Conservation (phyloP, 2,113 vertebrate genomes). For the Poeciliopsis occidentalis region DNA sequence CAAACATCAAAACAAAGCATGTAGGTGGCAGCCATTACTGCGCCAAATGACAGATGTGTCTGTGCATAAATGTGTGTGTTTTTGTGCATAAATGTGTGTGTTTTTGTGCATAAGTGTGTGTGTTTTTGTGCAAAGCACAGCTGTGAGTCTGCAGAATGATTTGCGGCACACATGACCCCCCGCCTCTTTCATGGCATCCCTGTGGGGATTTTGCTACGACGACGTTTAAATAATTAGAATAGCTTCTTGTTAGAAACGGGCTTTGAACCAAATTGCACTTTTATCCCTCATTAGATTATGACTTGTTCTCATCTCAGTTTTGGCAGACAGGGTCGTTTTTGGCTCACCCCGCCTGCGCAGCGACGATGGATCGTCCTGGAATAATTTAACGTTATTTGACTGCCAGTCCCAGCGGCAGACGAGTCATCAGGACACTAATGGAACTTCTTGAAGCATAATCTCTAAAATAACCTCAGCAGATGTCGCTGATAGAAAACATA, state of each 20-base stretch:
- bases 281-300: conserved; percentile 45
- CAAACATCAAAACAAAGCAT: conserved; percentile 33
- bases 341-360: not conserved
- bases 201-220: not conserved
- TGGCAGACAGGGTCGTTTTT: conserved; percentile 15
- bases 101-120: not conserved
- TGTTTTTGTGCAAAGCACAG: not conserved
- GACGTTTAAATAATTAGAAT: conserved; percentile 25
- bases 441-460: conserved; percentile 4
- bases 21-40: not conserved
- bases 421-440: not conserved
- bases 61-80: not conserved
- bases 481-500: not conserved
- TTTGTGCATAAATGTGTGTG: no score
- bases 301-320: conserved; percentile 21
- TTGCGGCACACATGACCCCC: not conserved
- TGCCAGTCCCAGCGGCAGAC: conserved; percentile 3
- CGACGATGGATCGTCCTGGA: conserved; percentile 15
- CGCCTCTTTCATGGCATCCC: not conserved
- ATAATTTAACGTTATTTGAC: conserved; percentile 31
- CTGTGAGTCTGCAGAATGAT: not conserved
- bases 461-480: not conserved
- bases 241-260: conserved; percentile 9
- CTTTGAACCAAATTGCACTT: conserved; percentile 20
- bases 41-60: conserved; percentile 13